Base-by-base conservation (phyloP, 30 jellyfish, hydroid and myxozoan genomes). In the Phacellophora camtschatica region DNA sequence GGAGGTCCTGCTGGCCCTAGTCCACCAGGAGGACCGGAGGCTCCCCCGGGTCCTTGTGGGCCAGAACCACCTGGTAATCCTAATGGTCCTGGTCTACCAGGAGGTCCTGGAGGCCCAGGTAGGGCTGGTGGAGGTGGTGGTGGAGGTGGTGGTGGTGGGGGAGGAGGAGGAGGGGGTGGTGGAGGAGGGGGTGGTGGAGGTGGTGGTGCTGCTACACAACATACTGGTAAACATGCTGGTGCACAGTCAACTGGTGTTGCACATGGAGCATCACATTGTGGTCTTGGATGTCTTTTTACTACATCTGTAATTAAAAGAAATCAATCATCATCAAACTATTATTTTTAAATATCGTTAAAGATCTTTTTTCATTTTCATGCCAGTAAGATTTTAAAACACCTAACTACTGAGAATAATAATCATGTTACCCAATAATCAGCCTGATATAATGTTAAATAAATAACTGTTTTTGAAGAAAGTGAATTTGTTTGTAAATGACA, bases 111-210 rank as follows among this genome's bases (percentile, higher is more conserved):
- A 45, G 90, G 88, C 23, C 90, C 90, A 0, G 88, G 95, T 0
- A 50, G 74, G 4, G 82, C 78, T 12, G 90, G 90, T 41, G 96
- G 96, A 34, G 89, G 89, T 29, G 95, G 95, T 32, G 95, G 95
- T 28, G 86, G 81, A n/a, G 95, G 81, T 5, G 95, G 87, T 10
- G 86, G 86, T 20, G 95, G 95, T 27, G 84, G 95, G 1, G 86
- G 86, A 1, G 85, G 97, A 0, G 97, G 95, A 10, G 90, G 95
- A 1, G 97, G 97, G 8, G 89, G 97, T 10, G 95, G 95, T 31
- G 97, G 95, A 37, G 95, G 97, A 4, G 90, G 95, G 2, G 96
- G 97, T 35, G 97, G 97, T 16, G 97, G 94, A 45, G 97, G 92
- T 8, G 96, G 97, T 53, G 95, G 88, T 39, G 97, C 90, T 0